Base-by-base conservation (phyloP, 2,113 vertebrate species). In the Odobenus rosmarus region DNA sequence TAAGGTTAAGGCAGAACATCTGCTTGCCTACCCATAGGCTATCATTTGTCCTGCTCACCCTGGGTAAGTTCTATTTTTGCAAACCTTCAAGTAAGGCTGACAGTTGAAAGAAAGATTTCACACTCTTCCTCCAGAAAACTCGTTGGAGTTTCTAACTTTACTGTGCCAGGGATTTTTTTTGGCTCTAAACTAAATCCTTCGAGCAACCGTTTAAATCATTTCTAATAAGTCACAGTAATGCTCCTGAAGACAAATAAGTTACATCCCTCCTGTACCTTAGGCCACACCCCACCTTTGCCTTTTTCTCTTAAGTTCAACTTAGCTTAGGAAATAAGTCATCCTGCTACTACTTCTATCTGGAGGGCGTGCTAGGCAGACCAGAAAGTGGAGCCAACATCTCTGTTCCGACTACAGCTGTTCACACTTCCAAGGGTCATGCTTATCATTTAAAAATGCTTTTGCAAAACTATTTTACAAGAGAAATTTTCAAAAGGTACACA, bases 91-190 rank as follows among this genome's bases (percentile, higher is more conserved):
- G 49, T 81, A 23, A 96, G 76, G 24, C 42, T 95, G 84, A 87
- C 16, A 51, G n/a, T 71, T 80, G 46, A 92, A 93, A 91, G 62
- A 80, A 76, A 96, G 15, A 93, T 86, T 94, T 95, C 15, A 26
- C 16, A 77, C 31, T 96, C 42, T 77, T 91, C 46, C 55, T 94
- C 49, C 31, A 80, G 36, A 90, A 97, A 92, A 83, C 24, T 49
- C 46, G 49, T 0, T 72, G 51, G 18, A 39, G 36, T 82, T 92
- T 86, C 76, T 77, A 67, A 46, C 19, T 77, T 90, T 42, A 74
- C 31, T 83, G 4, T 57, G n/a, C 21, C 13, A 71, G 16, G 64
- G 39, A 79, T 33, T 55, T 69, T n/a, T 64, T 69, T 69, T 4
- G 1, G 19, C 74, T 94, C 61, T 92, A 69, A 96, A 84, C 61